These are phyloP conservation scores for Catharus fuscescens DNA, from an alignment of 2,113 vertebrate genomes.

Conservation along the genomic window DNA sequence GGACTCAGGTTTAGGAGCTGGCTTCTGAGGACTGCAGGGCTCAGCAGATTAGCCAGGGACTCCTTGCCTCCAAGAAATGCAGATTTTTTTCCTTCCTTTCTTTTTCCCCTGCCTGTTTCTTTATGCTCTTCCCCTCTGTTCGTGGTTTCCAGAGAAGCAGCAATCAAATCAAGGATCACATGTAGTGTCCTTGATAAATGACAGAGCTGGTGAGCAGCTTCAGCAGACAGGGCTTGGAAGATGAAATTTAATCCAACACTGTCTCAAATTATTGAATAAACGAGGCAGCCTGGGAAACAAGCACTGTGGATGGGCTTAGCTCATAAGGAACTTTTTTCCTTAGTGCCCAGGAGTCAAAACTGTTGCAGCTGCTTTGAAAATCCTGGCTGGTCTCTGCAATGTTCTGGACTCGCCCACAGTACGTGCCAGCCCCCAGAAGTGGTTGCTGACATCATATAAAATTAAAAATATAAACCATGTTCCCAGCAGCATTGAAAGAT, in stretches of 20 bases:
- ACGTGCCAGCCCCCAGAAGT: not conserved
- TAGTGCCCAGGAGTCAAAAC: not conserved
- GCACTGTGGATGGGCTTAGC: not conserved
- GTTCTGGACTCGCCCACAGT: not conserved
- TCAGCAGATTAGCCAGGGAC: not conserved
- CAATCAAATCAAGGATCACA: not conserved
- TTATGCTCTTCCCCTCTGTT: not conserved
- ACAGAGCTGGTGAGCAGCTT: conserved; percentile 5
- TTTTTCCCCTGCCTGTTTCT: not conserved
- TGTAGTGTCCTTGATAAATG: conserved; percentile 14
- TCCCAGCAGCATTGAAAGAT: not conserved
- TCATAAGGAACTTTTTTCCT: not conserved
- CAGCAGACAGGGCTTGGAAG: not conserved
- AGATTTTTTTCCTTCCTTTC: not conserved
- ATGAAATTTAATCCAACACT: conserved; percentile 22
- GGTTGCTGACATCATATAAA: not conserved
- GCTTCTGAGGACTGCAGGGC: not conserved
- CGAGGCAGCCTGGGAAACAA: conserved; percentile 37
- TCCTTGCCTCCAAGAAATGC: not conserved
- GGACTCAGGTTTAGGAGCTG: not conserved
- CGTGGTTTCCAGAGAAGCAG: conserved; percentile 24
- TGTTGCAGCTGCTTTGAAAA: not conserved
- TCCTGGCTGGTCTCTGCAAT: not conserved
- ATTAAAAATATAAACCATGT: not conserved
- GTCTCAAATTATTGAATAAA: conserved; percentile 34